phyloP scores from a whole-genome alignment of 2,797 vertebrate genomes.

The Dermochelys coriacea region DNA sequence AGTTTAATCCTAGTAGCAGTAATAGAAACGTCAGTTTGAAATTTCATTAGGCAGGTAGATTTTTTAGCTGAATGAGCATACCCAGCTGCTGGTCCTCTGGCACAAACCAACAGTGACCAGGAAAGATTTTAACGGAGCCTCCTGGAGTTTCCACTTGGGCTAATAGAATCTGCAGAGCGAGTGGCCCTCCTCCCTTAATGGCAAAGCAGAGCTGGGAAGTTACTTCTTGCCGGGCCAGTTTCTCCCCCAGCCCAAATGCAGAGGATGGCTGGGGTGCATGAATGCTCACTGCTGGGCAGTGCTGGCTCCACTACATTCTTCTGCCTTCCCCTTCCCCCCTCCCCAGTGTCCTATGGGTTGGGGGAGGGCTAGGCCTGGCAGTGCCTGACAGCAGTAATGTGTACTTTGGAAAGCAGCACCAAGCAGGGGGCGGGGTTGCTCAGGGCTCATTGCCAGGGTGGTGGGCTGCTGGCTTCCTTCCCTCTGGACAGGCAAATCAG shows the following conservation, averaged over 20 bases:
- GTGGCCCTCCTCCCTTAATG: neutral
- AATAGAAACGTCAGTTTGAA: neutral
- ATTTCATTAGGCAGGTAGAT: neutral
- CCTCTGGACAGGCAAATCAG: neutral
- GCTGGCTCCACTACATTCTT: neutral
- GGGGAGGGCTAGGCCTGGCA: neutral
- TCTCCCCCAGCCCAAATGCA: fast-evolving
- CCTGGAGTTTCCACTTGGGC: neutral
- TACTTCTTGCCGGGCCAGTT: fast-evolving
- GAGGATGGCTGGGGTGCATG: neutral
- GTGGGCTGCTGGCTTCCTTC: neutral
- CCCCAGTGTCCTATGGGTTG: neutral
- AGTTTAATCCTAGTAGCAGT: neutral
- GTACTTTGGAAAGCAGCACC: neutral
- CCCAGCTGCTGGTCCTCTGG: neutral
- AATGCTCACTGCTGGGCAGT: neutral
- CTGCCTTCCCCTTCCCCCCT: neutral
- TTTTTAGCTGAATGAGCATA: neutral
- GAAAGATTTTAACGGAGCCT: neutral
- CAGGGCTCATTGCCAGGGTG: conserved; percentile 2
- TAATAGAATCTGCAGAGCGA: neutral
- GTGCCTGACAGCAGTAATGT: neutral
- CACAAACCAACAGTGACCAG: neutral
- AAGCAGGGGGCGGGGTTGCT: neutral
- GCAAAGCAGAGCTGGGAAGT: neutral